Percentiles rank a stretch among this genome's conserved stretches.
These are phyloP conservation scores for Galaxea fascicularis DNA, from an alignment of 92 coral and sea anemone species.

Conservation along the genomic window DNA sequence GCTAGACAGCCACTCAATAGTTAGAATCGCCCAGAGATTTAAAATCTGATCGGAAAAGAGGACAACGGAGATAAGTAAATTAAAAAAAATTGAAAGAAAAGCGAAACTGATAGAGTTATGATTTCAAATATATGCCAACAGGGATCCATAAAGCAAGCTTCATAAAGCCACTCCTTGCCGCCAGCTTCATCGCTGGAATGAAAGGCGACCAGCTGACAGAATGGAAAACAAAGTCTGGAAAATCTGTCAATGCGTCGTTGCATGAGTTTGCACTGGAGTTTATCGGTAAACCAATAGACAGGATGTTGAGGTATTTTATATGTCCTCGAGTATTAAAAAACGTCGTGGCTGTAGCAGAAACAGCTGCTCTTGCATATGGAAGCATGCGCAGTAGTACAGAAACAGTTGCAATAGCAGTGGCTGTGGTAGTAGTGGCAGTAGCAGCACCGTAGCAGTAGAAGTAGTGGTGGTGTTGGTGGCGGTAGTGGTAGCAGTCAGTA, in stretches of 20 bases:
- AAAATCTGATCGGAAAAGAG: no score
- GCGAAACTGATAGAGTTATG: no score
- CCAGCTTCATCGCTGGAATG: constrained; percentile 36
- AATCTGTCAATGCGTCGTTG: constrained; percentile 64
- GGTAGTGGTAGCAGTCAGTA: no score
- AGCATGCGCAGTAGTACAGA: neutral
- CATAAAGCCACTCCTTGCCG: constrained; percentile 32
- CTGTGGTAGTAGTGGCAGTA: neutral
- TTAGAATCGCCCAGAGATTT: no score
- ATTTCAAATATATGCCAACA: neutral
- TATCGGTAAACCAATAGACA: constrained; percentile 71
- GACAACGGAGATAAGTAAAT: neutral
- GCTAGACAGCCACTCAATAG: no score
- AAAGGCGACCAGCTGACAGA: constrained; percentile 23
- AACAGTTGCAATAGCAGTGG: neutral
- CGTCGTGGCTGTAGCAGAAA: neutral
- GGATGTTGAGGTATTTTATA: constrained; percentile 60
- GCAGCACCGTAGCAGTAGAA: neutral
- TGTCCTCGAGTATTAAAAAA: neutral
- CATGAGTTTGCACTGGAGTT: constrained; percentile 54
- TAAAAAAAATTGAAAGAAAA: no score
- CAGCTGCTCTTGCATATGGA: neutral
- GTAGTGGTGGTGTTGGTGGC: neutral
- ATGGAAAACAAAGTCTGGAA: constrained; percentile 61
- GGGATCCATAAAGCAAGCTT: constrained; percentile 48